phyloP scores from a whole-genome alignment of 2,797 vertebrate species.

The Xenopus petersii region DNA sequence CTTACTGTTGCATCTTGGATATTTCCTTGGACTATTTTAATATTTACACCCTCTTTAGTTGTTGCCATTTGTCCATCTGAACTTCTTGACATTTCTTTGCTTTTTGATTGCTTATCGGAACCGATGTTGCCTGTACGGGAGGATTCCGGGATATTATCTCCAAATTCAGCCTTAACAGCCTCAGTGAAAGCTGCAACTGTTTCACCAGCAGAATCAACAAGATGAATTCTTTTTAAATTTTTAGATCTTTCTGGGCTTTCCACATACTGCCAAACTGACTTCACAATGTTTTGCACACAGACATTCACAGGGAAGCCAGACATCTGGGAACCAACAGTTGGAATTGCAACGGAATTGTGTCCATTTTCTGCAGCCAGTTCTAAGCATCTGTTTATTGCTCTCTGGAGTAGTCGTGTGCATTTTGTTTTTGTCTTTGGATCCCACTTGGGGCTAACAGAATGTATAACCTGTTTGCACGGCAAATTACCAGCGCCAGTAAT shows the following conservation, averaged over 20 bases:
- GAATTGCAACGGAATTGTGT: conserved; percentile 73
- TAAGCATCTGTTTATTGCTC: conserved; percentile 65
- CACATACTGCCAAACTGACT: conserved; percentile 65
- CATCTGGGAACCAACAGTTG: conserved; percentile 76
- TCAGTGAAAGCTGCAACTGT: conserved; percentile 56
- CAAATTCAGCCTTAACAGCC: conserved; percentile 54
- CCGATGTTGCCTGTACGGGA: not conserved
- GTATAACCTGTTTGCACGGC: conserved; percentile 69
- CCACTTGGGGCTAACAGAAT: conserved; percentile 80
- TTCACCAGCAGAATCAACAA: conserved; percentile 61
- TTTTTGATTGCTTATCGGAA: not conserved
- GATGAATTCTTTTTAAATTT: conserved; percentile 55
- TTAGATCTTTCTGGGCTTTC: conserved; percentile 51
- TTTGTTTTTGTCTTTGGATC: not conserved
- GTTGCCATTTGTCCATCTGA: not conserved
- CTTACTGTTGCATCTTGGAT: conserved; percentile 74
- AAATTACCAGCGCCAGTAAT: conserved; percentile 71
- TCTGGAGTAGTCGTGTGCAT: conserved; percentile 45
- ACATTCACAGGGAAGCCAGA: conserved; percentile 75
- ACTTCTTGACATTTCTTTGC: not conserved
- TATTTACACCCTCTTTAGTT: conserved; percentile 62
- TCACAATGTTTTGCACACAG: conserved; percentile 69
- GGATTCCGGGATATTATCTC: not conserved
- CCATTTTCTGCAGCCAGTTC: conserved; percentile 47
- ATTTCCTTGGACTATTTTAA: conserved; percentile 64